Percentiles rank a stretch among this genome's conserved stretches.
Conservation (phyloP, 2,113 vertebrate species). For the Pimephales promelas region DNA sequence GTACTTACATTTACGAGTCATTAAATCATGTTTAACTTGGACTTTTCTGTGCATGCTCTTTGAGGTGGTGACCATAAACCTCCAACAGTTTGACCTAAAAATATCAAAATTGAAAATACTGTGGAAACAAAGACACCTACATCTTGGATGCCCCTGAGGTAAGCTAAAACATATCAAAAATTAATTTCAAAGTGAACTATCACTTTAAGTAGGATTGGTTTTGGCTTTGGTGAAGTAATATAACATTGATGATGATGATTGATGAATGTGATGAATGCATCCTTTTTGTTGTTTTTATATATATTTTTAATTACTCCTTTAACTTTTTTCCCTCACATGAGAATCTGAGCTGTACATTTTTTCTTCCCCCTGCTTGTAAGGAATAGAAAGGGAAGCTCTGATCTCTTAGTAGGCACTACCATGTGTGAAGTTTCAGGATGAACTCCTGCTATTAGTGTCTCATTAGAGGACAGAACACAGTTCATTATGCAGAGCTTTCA, state of each 20-base stretch:
- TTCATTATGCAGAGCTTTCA: conserved; percentile 32
- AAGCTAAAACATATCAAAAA: no score
- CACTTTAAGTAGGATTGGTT: conserved; percentile 27
- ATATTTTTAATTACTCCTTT: not conserved
- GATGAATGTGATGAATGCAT: no score
- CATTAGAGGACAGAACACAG: conserved; percentile 59
- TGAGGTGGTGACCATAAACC: no score
- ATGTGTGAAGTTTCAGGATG: conserved; percentile 43
- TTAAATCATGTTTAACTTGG: no score
- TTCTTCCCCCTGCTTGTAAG: not conserved
- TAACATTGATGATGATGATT: not conserved
- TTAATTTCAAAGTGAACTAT: no score
- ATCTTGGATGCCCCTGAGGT: no score
- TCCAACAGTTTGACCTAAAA: no score
- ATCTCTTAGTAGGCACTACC: conserved; percentile 45
- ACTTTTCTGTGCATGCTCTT: no score
- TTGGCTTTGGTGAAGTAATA: not conserved
- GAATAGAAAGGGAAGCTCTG: not conserved
- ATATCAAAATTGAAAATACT: no score
- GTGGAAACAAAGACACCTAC: no score
- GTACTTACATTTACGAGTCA: no score
- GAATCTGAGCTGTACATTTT: not conserved
- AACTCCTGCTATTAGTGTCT: conserved; percentile 43
- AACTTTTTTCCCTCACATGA: not conserved
- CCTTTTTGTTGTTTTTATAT: not conserved